These are phyloP conservation scores for Tragelaphus strepsiceros DNA, from an alignment of 2,113 vertebrate genomes.

Conservation along the genomic window DNA sequence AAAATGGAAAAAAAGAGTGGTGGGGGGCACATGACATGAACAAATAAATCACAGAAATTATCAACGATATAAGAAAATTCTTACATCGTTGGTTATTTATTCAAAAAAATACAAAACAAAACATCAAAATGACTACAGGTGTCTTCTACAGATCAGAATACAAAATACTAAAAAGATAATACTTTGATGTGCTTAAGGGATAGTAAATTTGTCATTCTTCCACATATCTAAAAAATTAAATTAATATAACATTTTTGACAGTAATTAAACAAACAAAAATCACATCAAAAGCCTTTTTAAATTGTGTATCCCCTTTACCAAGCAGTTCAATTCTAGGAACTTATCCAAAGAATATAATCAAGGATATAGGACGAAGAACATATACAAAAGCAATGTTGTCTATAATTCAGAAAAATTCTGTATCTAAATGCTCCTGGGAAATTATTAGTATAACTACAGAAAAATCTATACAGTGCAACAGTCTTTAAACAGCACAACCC, in stretches of 20 bases:
- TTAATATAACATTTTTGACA: neutral
- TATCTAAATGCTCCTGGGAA: neutral
- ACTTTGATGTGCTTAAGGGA: neutral
- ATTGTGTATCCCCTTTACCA: neutral
- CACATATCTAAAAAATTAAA: constrained; percentile 10
- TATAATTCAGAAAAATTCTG: constrained; percentile 18
- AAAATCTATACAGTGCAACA: neutral
- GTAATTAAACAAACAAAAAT: neutral
- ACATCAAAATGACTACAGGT: constrained; percentile 11
- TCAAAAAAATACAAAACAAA: constrained; percentile 26
- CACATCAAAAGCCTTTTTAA: constrained; percentile 9
- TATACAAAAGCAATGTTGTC: neutral
- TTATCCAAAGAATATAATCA: neutral
- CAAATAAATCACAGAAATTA: constrained; percentile 36
- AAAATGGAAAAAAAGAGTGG: neutral
- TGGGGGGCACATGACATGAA: neutral
- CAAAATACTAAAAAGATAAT: constrained; percentile 23
- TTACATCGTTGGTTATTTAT: neutral
- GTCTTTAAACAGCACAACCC: neutral
- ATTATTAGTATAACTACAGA: constrained; percentile 12
- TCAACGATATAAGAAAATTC: neutral
- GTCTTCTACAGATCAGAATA: neutral
- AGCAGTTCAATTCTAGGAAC: constrained; percentile 8
- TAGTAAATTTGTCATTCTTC: neutral
- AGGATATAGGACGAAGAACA: neutral